Evolutionary conservation across 2,113 vertebrate genomes (phyloP).

Genomic region (Lophotis ruficrista): DNA sequence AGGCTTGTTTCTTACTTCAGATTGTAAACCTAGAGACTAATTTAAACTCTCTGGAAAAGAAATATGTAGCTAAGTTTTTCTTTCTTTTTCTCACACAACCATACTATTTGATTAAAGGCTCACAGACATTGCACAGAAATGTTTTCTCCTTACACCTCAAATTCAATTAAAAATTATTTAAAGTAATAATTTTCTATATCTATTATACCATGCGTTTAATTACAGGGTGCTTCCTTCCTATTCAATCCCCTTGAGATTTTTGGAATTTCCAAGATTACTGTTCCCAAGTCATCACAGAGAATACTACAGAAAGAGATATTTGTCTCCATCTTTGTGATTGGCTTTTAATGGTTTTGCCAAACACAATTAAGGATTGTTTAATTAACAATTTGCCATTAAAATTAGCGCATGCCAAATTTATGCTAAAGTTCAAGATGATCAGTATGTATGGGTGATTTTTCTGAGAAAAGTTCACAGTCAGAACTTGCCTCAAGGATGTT

Average conservation of each 20-base stretch:
- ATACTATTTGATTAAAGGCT: background rate
- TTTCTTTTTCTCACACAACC: background rate
- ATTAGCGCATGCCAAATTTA: background rate
- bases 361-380: background rate
- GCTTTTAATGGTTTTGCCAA: background rate
- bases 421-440: slow-evolving; percentile 26
- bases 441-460: background rate
- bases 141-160: background rate
- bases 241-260: background rate
- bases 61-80: background rate
- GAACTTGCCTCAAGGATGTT: slow-evolving; percentile 13
- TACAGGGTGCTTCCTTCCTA: background rate
- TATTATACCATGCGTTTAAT: background rate
- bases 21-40: background rate
- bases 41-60: background rate
- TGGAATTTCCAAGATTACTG: background rate
- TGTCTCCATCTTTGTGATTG: background rate
- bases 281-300: background rate
- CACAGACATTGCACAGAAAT: background rate
- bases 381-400: background rate
- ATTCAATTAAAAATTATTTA: background rate
- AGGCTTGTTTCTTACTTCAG: background rate
- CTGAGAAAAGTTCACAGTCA: slow-evolving; percentile 19
- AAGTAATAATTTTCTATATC: background rate
- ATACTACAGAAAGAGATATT: background rate